Percentiles rank a stretch among this genome's conserved stretches.
These are phyloP conservation scores for Serripes groenlandicus DNA, from an alignment of 2,888 invertebrate species.

Conservation along the genomic window DNA sequence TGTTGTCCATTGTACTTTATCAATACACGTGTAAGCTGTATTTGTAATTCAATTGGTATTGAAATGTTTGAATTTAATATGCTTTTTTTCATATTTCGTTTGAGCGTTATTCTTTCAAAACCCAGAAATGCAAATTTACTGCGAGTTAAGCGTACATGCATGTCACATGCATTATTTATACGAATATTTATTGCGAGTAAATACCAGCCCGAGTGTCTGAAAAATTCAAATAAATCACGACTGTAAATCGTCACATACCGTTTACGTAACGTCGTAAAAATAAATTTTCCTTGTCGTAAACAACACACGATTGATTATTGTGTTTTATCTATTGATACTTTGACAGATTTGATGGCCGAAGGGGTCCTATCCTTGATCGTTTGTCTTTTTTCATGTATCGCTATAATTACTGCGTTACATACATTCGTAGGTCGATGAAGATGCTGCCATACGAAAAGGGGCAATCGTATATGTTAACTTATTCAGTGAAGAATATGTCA, in stretches of 20 bases:
- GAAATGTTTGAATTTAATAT: too few relatives aligned
- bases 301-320: conserved; percentile 10
- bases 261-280: conserved; percentile 17
- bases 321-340: conserved; percentile 13
- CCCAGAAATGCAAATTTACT: too few relatives aligned
- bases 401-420: neutral
- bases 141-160: too few relatives aligned
- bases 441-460: neutral
- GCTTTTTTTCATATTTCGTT: too few relatives aligned
- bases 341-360: conserved; percentile 18
- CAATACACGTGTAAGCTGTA: too few relatives aligned
- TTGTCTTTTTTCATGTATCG: conserved; percentile 2
- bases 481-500: too few relatives aligned
- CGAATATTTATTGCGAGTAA: neutral
- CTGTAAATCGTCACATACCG: neutral
- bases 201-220: neutral
- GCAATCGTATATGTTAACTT: too few relatives aligned
- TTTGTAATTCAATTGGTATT: too few relatives aligned
- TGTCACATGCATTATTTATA: too few relatives aligned
- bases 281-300: conserved; percentile 1
- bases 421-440: neutral
- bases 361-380: conserved; percentile 1
- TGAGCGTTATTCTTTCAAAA: too few relatives aligned
- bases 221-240: neutral
- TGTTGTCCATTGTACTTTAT: too few relatives aligned